Conservation (phyloP, 2,113 vertebrate genomes). For the Sclerurus mexicanus region DNA sequence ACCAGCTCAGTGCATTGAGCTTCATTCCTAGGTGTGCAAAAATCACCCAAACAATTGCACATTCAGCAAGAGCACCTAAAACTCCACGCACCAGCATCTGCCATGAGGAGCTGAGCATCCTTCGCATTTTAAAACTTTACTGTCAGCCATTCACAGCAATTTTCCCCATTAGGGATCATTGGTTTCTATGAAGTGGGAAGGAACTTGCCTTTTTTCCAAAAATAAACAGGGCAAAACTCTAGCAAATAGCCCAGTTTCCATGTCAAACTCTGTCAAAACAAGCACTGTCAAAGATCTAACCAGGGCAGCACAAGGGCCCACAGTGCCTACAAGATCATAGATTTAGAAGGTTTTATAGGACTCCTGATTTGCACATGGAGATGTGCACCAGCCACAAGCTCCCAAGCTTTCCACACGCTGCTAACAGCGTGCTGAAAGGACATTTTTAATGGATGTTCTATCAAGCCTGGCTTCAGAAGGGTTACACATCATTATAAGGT, state of each 20-base stretch:
- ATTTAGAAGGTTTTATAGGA: background rate
- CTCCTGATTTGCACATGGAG: background rate
- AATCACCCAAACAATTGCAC: rapidly evolving
- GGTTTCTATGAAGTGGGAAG: background rate
- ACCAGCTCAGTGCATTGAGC: rapidly evolving
- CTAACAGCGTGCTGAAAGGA: too few relatives aligned
- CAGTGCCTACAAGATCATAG: background rate
- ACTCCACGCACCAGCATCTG: background rate
- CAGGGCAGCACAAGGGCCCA: rapidly evolving
- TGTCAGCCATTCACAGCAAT: background rate
- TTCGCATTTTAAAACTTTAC: background rate
- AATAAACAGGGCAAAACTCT: background rate
- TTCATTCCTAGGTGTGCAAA: background rate
- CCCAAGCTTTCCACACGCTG: background rate
- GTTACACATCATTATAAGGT: background rate
- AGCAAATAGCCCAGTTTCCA: background rate
- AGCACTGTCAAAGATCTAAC: background rate
- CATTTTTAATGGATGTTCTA: background rate
- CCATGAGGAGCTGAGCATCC: background rate
- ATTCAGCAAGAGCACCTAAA: background rate
- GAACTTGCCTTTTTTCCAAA: background rate
- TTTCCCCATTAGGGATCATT: background rate
- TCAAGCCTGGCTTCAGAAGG: background rate
- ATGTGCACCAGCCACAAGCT: background rate
- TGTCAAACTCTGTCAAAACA: background rate